Base-by-base conservation (phyloP, 1,140 invertebrate species). In the Tenebrio molitor region DNA sequence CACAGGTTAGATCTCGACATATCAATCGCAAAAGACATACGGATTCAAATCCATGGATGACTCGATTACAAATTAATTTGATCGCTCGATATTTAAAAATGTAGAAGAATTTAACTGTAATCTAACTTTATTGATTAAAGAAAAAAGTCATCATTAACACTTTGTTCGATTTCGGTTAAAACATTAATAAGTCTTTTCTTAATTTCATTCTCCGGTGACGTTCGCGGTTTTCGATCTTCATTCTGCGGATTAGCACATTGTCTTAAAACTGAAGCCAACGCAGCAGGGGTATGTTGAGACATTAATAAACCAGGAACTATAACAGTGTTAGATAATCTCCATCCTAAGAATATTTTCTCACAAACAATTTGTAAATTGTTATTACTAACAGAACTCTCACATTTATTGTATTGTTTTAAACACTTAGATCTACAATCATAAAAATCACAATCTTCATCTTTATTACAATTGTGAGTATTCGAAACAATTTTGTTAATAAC, bases 301-400 rank as follows among this genome's bases (percentile, higher is more conserved):
- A 89, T 86, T 1, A 90, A 77, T 36, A 90, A 75, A 6, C 88
- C 88, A 21, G 88, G 88, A 74, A 89, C 84, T 70, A 89, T 84
- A n/a, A 89, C 81, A 15, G 84, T 85, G 23, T 87, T 88, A 1
- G 87, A 87, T 44, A 88, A 81, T 12, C 86, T 85, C 88, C 88
- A 89, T 0, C 88, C 89, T 19, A 89, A 80, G 76, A 90, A 89
- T 50, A 90, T 86, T 75, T 88, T 89, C 72, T 89, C 88, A 74
- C 89, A 90, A 14, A 90, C 82, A 12, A 89, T 84, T 82, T 89
- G 84, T 72, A 91, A 77, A 81, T 91, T 92, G 76, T 90, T 88
- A 77, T 91, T 91, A 1, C 82, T 79, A 0, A 89, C 85, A 2
- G 83, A 81, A 10, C 78, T 79, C 19, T 84, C 79, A 80, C 90